These are phyloP conservation scores for Eulemur rufifrons DNA, from an alignment of 2,113 vertebrate species.

Conservation along the genomic window DNA sequence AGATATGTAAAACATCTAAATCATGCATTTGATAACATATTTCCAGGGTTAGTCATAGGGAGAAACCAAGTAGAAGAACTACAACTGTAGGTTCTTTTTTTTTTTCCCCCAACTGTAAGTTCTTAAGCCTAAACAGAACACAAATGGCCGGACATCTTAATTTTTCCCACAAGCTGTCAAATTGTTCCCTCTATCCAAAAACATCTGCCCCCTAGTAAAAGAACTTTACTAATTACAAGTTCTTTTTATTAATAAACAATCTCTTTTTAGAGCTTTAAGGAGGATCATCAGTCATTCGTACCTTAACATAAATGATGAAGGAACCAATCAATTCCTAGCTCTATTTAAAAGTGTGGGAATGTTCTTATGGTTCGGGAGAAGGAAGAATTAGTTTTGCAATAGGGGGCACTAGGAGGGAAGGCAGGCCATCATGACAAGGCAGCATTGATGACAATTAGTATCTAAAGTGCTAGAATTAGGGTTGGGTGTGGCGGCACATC, in stretches of 20 bases:
- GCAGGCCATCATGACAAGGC: no score
- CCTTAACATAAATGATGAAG: no score
- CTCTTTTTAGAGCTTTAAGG: no score
- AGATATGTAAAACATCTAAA: background rate
- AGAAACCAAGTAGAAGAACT: background rate
- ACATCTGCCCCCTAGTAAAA: background rate
- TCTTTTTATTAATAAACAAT: slow-evolving; percentile 36
- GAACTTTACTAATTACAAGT: slow-evolving; percentile 3
- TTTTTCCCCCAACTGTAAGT: background rate
- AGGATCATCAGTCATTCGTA: no score
- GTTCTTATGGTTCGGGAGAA: no score
- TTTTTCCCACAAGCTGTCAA: slow-evolving; percentile 4
- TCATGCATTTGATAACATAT: background rate
- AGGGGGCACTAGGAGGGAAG: no score
- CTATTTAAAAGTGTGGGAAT: no score
- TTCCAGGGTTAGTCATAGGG: background rate
- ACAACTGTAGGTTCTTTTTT: background rate
- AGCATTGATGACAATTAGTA: no score
- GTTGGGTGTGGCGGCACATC: no score
- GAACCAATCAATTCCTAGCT: no score
- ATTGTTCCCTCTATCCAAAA: background rate
- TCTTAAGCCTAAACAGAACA: background rate
- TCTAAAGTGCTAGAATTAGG: no score
- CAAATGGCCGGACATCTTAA: background rate
- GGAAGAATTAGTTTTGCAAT: no score